Conservation (phyloP, 2,888 invertebrate genomes). For the Stegophylla sp. region DNA sequence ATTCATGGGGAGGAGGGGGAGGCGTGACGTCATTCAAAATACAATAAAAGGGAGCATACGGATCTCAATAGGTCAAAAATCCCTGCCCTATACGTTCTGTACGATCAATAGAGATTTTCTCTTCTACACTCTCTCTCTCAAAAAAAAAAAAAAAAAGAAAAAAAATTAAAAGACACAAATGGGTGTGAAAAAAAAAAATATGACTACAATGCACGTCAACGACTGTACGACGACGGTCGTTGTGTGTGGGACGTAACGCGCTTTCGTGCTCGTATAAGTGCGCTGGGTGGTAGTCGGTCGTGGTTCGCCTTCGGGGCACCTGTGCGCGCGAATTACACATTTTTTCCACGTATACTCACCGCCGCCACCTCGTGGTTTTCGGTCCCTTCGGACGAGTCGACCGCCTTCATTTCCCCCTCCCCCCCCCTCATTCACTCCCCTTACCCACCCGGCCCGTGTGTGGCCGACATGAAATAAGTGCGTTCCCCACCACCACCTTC, state of each 20-base stretch:
- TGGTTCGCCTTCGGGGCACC: slow-evolving; percentile 5
- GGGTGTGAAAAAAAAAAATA: neutral
- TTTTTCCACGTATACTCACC: slow-evolving; percentile 5
- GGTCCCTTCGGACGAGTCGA: neutral
- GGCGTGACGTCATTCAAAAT: too few species aligned
- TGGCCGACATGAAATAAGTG: neutral
- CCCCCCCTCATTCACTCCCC: neutral
- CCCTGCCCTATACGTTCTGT: too few species aligned
- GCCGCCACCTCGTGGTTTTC: neutral
- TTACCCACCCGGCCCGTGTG: too few species aligned
- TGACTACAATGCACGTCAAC: neutral
- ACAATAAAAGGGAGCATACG: too few species aligned
- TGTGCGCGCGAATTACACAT: slow-evolving; percentile 23
- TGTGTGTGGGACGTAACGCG: neutral
- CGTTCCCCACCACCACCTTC: too few species aligned
- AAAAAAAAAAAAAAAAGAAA: too few species aligned
- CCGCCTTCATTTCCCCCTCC: neutral
- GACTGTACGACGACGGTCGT: neutral
- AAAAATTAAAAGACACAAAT: too few species aligned
- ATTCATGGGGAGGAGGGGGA: too few species aligned
- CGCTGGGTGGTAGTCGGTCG: neutral
- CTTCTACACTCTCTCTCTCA: too few species aligned
- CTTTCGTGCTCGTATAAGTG: too few species aligned
- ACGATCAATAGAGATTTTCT: too few species aligned
- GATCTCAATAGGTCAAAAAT: too few species aligned